Evolutionary conservation across 2,888 invertebrate genomes (phyloP).

Genomic region (Erebia aethiops): DNA sequence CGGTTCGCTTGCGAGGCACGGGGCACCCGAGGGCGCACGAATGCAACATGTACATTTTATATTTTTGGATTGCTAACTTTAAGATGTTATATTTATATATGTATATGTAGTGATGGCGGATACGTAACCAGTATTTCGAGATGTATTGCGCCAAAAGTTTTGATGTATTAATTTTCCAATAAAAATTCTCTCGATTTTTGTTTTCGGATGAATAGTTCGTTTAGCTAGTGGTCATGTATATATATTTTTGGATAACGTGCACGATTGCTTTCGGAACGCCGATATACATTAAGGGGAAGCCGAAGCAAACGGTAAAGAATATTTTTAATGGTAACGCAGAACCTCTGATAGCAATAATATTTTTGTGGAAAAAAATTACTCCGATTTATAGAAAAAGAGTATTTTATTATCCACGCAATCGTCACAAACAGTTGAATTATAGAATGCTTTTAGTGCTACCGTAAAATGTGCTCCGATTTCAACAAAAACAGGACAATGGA

Average conservation of each 20-base stretch:
- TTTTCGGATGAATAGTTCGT: conserved; percentile 71
- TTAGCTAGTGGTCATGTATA: conserved; percentile 82
- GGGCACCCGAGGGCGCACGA: conserved; percentile 75
- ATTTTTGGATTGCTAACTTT: conserved; percentile 84
- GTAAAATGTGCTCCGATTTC: conserved; percentile 57
- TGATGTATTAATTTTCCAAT: conserved; percentile 81
- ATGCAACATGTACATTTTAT: conserved; percentile 82
- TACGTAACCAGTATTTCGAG: conserved; percentile 79
- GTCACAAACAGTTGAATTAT: conserved; percentile 64
- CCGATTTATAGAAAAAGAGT: conserved; percentile 68
- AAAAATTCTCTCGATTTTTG: conserved; percentile 65
- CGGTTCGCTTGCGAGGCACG: conserved; percentile 59
- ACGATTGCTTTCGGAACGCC: conserved; percentile 75
- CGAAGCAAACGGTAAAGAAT: conserved; percentile 52
- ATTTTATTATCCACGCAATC: conserved; percentile 75
- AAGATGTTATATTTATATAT: conserved; percentile 84
- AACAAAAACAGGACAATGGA: conserved; percentile 35
- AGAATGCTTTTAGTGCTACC: conserved; percentile 71
- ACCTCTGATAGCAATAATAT: conserved; percentile 80
- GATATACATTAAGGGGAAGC: conserved; percentile 51
- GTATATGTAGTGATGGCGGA: conserved; percentile 81
- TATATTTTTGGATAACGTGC: conserved; percentile 80
- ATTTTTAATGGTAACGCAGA: conserved; percentile 73
- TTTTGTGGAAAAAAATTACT: conserved; percentile 71
- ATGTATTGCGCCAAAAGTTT: conserved; percentile 82